phyloP scores from a whole-genome alignment of 2,113 vertebrate genomes.

The Tenebrosternarchus preto region DNA sequence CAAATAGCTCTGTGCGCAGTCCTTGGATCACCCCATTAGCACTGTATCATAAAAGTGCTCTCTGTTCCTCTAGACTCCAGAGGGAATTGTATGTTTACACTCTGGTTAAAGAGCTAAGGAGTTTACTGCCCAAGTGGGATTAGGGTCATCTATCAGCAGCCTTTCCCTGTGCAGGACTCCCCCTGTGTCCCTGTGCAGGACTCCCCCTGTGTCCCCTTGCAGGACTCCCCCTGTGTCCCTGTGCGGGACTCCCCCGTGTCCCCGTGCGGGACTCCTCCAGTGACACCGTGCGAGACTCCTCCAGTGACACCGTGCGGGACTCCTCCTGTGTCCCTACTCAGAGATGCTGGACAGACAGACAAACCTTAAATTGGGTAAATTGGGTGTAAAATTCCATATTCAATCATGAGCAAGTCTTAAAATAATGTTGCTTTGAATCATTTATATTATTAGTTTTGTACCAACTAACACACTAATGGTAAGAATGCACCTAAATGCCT shows the following conservation, averaged over 20 bases:
- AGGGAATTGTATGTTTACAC: constrained; percentile 57
- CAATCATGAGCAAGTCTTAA: too few species aligned
- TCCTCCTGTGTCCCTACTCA: too few species aligned
- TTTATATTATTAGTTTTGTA: too few species aligned
- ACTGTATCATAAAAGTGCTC: constrained; percentile 46
- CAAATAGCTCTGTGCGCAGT: constrained; percentile 33
- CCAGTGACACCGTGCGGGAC: too few species aligned
- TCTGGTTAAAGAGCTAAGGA: constrained; percentile 41
- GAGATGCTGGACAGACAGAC: not conserved
- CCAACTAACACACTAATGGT: too few species aligned
- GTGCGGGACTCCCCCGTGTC: constrained; percentile 28
- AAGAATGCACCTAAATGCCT: too few species aligned
- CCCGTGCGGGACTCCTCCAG: too few species aligned
- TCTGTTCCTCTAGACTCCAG: constrained; percentile 45
- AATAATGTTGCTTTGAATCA: too few species aligned
- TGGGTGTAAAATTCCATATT: too few species aligned
- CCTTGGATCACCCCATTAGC: constrained; percentile 47
- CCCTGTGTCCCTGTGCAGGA: constrained; percentile 23
- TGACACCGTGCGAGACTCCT: too few species aligned
- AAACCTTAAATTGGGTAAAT: too few species aligned
- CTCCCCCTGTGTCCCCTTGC: constrained; percentile 21
- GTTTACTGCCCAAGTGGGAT: constrained; percentile 33
- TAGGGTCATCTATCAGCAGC: constrained; percentile 31
- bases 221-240: constrained; percentile 24
- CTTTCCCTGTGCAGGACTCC: constrained; percentile 39